phyloP scores from a whole-genome alignment of 2,113 vertebrate species.

The Phrynosoma blainvillii region DNA sequence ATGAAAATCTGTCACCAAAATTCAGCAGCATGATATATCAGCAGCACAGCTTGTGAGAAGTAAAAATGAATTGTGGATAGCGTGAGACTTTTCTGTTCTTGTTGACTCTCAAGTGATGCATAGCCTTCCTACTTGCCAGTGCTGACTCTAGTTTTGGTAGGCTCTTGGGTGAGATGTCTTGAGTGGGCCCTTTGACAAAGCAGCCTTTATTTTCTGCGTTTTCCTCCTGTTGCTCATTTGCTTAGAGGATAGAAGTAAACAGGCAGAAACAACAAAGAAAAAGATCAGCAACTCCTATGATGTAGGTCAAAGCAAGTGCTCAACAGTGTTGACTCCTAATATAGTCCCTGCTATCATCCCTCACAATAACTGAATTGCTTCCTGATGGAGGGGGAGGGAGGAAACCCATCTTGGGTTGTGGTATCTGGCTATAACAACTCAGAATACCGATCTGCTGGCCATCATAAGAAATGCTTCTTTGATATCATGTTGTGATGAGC shows the following conservation, averaged over 20 bases:
- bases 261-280: not conserved
- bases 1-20: too few relatives aligned
- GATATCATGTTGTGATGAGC: not conserved
- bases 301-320: not conserved
- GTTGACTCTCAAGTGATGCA: not conserved
- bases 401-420: not conserved
- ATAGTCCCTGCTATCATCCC: not conserved
- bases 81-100: not conserved
- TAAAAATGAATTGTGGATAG: not conserved
- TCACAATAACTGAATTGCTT: not conserved
- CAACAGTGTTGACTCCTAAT: not conserved
- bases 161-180: not conserved
- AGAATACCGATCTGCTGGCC: not conserved
- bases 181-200: not conserved
- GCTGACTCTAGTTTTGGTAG: not conserved
- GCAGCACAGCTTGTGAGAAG: too few relatives aligned
- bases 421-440: not conserved
- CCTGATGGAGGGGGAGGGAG: not conserved
- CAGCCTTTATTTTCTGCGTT: not conserved
- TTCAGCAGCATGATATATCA: too few relatives aligned
- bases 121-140: not conserved
- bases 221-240: not conserved
- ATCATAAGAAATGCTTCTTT: not conserved
- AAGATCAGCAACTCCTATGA: not conserved
- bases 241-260: not conserved